Evolutionary conservation across 2,797 vertebrate species (phyloP).

Genomic region (Trematomus bernacchii): DNA sequence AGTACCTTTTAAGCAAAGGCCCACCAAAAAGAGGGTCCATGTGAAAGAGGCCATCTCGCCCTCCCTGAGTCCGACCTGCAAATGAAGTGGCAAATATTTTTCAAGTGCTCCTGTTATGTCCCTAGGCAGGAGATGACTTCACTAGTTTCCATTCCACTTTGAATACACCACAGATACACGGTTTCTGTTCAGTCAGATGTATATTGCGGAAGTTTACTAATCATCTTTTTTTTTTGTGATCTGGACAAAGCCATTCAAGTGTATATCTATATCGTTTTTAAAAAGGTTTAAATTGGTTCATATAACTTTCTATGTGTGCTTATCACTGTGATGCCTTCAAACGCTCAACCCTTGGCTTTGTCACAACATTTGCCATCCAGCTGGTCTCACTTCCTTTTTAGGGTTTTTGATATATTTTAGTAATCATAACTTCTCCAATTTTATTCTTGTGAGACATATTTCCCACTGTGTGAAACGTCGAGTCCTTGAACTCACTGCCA

Average conservation of each 20-base stretch:
- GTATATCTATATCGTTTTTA: no score
- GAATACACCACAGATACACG: not conserved
- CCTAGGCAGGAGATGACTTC: constrained; percentile 10
- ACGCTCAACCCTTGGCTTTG: not conserved
- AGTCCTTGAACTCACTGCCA: not conserved
- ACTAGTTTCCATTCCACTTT: constrained; percentile 65
- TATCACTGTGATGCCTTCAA: not conserved
- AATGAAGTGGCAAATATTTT: constrained; percentile 26
- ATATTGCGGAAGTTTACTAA: constrained; percentile 3
- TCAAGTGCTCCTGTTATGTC: not conserved
- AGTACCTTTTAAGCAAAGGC: constrained; percentile 55
- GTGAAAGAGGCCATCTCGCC: constrained; percentile 47
- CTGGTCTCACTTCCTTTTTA: constrained; percentile 22
- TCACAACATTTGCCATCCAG: not conserved
- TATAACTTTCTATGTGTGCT: not conserved
- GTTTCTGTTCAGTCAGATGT: not conserved
- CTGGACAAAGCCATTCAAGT: no score
- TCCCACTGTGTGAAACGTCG: not conserved
- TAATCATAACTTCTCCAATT: constrained; percentile 11
- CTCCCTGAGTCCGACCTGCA: constrained; percentile 18
- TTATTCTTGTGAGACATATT: constrained; percentile 3
- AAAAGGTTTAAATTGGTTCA: no score
- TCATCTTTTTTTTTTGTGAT: not conserved
- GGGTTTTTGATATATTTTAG: constrained; percentile 1
- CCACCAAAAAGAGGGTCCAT: constrained; percentile 37